Evolutionary conservation across 2,113 vertebrate genomes (phyloP), one percentile per base, ranked within the genome.

Genomic region (Paedocypris sp.): DNA sequence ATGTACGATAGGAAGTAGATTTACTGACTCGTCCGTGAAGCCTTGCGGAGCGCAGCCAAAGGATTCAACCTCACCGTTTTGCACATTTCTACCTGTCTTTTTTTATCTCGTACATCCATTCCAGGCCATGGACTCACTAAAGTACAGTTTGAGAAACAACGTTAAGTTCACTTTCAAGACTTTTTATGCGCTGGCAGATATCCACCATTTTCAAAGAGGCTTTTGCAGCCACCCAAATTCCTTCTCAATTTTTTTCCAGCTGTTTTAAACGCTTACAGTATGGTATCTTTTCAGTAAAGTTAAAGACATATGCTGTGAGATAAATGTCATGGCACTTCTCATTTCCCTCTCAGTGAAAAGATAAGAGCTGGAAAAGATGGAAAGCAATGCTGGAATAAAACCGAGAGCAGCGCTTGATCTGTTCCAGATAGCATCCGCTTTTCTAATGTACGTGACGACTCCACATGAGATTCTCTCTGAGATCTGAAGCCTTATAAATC

Each of bases 341-440:
- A 46, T 65, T 70, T 69, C 63, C 70, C 31, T 48, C 59, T 46
- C 36, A n/a, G 56, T 59, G 59, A 57, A 49, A 50, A 75, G 75
- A 84, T 83, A 79, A 80, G 78, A 61, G 63, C 67, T 41, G 53
- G 62, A 60, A 45, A 53, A 79, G 77, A 83, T 81, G 75, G 80
- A 83, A 85, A 74, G 69, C 60, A 39, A 31, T 28, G 69, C 73
- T 75, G 76, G 82, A 83, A 84, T 77, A 74, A 64, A 80, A 73
- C 62, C 58, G 65, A 25, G 16, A 61, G 20, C 58, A 1, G 35
- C 73, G 79, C 85, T 82, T 82, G 73, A 80, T 75, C 77, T 57
- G 66, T 74, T 41, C 28, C 12, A 63, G 79, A 82, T 81, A 81
- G 73, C 72, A 78, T 79, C 75, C 69, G 80, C 74, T 62, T 45